Conservation (phyloP, 2,888 invertebrate genomes). For the Lasioglossum pauxillum region DNA sequence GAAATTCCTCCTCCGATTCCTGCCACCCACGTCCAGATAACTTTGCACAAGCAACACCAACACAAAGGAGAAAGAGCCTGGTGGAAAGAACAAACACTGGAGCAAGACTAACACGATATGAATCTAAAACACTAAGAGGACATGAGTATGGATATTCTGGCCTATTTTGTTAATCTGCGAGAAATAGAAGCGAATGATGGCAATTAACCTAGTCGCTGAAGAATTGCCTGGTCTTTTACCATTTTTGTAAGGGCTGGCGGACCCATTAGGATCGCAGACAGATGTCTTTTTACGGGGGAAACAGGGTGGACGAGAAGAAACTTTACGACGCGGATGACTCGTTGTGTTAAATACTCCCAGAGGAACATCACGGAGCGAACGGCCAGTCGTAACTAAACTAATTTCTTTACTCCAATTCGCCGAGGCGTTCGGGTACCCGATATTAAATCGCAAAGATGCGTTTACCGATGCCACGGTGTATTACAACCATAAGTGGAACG, state of each 20-base stretch:
- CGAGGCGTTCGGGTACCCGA: constrained; percentile 16
- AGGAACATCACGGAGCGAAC: neutral
- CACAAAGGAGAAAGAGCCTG: neutral
- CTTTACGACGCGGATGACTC: neutral
- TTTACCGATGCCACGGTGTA: constrained; percentile 63
- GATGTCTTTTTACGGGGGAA: neutral
- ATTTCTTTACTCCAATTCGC: constrained; percentile 52
- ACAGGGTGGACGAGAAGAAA: neutral
- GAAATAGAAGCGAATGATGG: neutral
- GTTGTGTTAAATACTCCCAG: neutral
- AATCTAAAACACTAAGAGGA: neutral
- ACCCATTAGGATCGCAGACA: neutral
- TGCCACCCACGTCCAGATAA: constrained; percentile 2
- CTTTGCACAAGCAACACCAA: neutral
- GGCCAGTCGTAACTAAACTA: neutral
- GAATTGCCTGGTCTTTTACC: neutral
- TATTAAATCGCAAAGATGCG: constrained; percentile 61
- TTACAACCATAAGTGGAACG: constrained; percentile 64
- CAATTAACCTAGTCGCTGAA: neutral
- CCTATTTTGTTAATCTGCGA: neutral
- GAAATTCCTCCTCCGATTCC: constrained; percentile 4
- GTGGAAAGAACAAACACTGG: neutral
- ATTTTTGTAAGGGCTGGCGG: neutral
- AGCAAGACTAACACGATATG: neutral
- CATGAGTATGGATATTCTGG: neutral